Conservation (phyloP, 2,113 vertebrate species). For the Tautogolabrus adspersus region DNA sequence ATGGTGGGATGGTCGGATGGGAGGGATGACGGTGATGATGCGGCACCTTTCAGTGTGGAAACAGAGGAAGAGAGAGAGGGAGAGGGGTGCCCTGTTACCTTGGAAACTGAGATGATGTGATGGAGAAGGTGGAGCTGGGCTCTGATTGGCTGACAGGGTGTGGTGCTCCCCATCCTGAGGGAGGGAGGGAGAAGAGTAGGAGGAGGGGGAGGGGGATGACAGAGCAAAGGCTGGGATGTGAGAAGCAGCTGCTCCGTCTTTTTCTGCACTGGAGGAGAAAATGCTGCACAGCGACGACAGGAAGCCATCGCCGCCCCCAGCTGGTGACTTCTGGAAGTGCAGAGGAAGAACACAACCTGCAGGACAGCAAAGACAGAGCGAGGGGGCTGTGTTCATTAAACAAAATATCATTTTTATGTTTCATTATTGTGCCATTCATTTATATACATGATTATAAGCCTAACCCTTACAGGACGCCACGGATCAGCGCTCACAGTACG, state of each 20-base stretch:
- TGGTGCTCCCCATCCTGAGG: slow-evolving; percentile 65
- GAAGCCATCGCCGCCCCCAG: not conserved
- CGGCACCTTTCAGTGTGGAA: slow-evolving; percentile 91
- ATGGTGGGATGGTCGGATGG: slow-evolving; percentile 77
- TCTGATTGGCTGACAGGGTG: slow-evolving; percentile 89
- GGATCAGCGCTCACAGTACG: too few relatives aligned
- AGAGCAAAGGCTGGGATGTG: slow-evolving; percentile 55
- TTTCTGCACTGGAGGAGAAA: slow-evolving; percentile 10
- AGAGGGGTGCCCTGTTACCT: slow-evolving; percentile 88
- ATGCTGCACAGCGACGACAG: not conserved
- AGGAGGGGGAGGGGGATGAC: slow-evolving; percentile 64
- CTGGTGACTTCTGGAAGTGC: slow-evolving; percentile 21
- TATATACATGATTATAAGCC: too few relatives aligned
- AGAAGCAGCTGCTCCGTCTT: slow-evolving; percentile 50
- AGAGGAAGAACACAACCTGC: not conserved
- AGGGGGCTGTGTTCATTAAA: too few relatives aligned
- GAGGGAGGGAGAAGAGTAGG: slow-evolving; percentile 54
- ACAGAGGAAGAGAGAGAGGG: slow-evolving; percentile 20
- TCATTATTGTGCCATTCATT: too few relatives aligned
- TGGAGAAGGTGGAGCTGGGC: slow-evolving; percentile 88
- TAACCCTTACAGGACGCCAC: too few relatives aligned
- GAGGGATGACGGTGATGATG: slow-evolving; percentile 86
- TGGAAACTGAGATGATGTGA: slow-evolving; percentile 94
- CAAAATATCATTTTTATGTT: too few relatives aligned
- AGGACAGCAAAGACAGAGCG: not conserved